Evolutionary conservation across 2,113 vertebrate genomes (phyloP), one percentile per base, ranked within the genome.

Genomic region (Nothoprocta pentlandii): DNA sequence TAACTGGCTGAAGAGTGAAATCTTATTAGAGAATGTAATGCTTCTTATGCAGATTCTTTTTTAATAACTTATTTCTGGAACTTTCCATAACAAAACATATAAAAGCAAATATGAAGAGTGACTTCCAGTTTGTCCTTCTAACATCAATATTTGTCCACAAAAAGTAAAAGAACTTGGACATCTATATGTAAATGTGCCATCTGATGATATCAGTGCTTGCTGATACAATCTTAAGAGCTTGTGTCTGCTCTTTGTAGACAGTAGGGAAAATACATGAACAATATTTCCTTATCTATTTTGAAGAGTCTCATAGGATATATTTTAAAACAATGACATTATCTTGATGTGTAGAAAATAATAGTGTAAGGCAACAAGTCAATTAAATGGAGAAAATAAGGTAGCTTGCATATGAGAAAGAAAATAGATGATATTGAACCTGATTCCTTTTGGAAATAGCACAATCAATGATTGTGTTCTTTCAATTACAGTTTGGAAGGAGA

Each of bases 341-440:
- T 36, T 88, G 10, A 56, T 7, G 17, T 28, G 14, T 36, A 69
- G 58, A 66, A 94, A 95, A 64, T 11, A 47, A 34, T 2, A 1
- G 3, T 51, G 11, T 10, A 51, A 82, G 63, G 12, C 15, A 70
- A 10, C 0, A 0, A 89, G 8, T 6, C 41, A 67, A 85, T 36
- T 75, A 68, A 77, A 64, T 12, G 12, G 30, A 56, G 42, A 54
- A 36, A 12, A 56, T 59, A 89, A 58, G 2, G 7, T 79, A 39
- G 4, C 3, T 32, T 36, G 5, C 16, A 11, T 82, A 6, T 21
- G 25, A 54, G n/a, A 59, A 82, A 26, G 17, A 80, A 88, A 92
- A 75, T 0, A 9, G 20, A 39, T 26, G 20, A 61, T 20, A 19
- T 75, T 47, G 21, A 82, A 61, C 20, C 10, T 10, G 2, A 22